Evolutionary conservation across 2,113 vertebrate species (phyloP).

Genomic region (Oreocharis arfaki): DNA sequence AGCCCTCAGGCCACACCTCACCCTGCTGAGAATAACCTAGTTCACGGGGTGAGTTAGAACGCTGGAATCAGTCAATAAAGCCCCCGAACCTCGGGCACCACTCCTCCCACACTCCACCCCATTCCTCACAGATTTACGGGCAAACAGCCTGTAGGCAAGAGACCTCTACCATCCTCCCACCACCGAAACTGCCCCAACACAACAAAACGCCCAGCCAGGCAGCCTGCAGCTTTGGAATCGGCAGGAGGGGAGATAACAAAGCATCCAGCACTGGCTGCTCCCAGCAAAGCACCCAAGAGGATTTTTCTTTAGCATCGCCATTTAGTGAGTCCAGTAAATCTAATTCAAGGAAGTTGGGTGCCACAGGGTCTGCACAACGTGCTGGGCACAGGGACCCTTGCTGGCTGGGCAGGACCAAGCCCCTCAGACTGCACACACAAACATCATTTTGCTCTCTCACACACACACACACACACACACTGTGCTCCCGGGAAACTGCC

Average conservation of each 20-base stretch:
- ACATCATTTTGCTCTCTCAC: neutral
- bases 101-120: neutral
- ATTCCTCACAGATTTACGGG: neutral
- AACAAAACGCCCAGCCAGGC: neutral
- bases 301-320: neutral
- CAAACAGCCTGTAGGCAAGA: neutral
- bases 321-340: neutral
- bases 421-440: neutral
- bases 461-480: neutral
- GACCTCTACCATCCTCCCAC: neutral
- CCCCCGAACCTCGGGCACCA: neutral
- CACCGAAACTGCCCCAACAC: neutral
- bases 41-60: neutral
- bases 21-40: neutral
- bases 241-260: neutral
- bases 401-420: neutral
- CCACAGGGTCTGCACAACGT: rapidly evolving
- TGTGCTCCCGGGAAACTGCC: neutral
- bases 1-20: slow-evolving; percentile 2
- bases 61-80: neutral
- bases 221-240: neutral
- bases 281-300: neutral
- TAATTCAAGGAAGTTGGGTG: neutral
- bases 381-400: neutral
- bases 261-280: neutral